A percentile compares a stretch with the other conserved stretches of the same genome.
These are phyloP conservation scores for Andrena marginata DNA, from an alignment of 2,888 invertebrate species.

Conservation along the genomic window DNA sequence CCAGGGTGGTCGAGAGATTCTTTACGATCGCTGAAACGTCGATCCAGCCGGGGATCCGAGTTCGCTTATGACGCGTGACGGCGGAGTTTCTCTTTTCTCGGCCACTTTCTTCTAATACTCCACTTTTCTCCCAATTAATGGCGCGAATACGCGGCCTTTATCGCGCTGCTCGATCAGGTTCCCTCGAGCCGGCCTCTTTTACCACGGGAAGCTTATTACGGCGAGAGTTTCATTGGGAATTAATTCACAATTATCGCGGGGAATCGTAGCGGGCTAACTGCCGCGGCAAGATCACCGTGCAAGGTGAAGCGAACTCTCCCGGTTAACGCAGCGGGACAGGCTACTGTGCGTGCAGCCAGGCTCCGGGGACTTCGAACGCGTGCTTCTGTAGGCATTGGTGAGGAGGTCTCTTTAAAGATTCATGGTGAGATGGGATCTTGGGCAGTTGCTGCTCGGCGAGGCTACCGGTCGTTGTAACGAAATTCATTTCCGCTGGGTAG, in stretches of 20 bases:
- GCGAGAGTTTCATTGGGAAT: conserved; percentile 30
- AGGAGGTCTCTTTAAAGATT: conserved; percentile 2
- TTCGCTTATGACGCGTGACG: conserved; percentile 18
- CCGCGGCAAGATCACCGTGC: background rate
- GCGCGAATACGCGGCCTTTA: conserved; percentile 25
- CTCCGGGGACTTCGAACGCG: background rate
- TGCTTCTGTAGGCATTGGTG: background rate
- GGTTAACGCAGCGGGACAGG: background rate
- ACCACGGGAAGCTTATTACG: background rate
- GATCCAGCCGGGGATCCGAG: background rate
- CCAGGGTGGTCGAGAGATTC: background rate
- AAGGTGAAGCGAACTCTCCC: background rate
- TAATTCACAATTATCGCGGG: conserved; percentile 20
- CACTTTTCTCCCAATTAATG: conserved; percentile 55
- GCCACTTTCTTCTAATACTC: conserved; percentile 57
- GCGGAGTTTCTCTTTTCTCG: conserved; percentile 40
- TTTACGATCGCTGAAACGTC: background rate
- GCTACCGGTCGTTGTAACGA: conserved; percentile 15
- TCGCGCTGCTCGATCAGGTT: conserved; percentile 42
- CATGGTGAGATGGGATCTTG: conserved; percentile 2
- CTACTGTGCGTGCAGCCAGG: background rate
- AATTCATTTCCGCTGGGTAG: conserved; percentile 34
- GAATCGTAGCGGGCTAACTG: conserved; percentile 11
- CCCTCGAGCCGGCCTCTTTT: conserved; percentile 9
- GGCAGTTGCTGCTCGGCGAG: background rate